Evolutionary conservation across 2,797 vertebrate genomes (phyloP).

Genomic region (Notoglanidium macrostoma): DNA sequence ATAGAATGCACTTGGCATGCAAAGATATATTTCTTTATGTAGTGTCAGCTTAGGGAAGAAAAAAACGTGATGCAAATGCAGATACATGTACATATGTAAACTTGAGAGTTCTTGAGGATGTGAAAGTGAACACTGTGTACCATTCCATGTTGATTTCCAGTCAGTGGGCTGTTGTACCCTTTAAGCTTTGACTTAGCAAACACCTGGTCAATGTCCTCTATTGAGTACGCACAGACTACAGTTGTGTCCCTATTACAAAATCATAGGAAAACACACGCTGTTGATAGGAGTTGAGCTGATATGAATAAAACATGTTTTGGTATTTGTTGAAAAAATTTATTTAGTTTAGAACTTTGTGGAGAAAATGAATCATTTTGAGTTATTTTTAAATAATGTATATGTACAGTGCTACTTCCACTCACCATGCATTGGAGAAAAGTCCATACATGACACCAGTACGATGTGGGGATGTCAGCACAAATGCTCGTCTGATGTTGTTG

Average conservation of each 20-base stretch:
- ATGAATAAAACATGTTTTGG: background rate
- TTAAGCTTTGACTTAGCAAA: slow-evolving; percentile 78
- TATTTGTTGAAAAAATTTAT: background rate
- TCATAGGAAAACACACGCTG: slow-evolving; percentile 8
- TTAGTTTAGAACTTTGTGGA: background rate
- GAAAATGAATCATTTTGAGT: background rate
- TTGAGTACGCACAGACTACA: slow-evolving; percentile 82
- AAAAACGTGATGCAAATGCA: background rate
- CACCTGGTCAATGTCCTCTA: slow-evolving; percentile 74
- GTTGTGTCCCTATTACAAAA: slow-evolving; percentile 74
- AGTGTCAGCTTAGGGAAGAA: background rate
- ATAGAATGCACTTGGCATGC: background rate
- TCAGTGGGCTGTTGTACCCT: slow-evolving; percentile 69
- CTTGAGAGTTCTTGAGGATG: background rate
- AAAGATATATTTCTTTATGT: background rate
- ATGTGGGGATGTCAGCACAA: slow-evolving; percentile 72
- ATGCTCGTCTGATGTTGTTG: slow-evolving; percentile 78
- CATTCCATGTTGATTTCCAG: slow-evolving; percentile 72
- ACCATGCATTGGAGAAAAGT: slow-evolving; percentile 82
- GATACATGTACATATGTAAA: background rate
- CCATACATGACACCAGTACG: slow-evolving; percentile 77
- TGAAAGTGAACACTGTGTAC: slow-evolving; percentile 58
- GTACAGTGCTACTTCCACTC: slow-evolving; percentile 51
- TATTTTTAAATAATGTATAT: background rate
- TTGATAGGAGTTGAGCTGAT: background rate